phyloP scores from a whole-genome alignment of 2,888 invertebrate genomes.

The Argyresthia goedartella region DNA sequence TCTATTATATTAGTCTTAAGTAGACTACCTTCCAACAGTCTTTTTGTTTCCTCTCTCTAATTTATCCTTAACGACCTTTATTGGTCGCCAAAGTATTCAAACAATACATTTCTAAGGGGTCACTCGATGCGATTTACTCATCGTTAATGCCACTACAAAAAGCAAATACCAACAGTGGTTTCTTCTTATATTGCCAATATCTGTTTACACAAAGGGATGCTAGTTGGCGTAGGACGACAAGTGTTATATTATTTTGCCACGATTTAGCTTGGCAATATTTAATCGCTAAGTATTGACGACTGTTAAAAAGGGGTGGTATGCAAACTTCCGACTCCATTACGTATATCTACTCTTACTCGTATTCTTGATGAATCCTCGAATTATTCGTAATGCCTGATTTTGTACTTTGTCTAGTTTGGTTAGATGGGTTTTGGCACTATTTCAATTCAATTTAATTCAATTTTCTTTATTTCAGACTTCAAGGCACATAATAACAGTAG shows the following conservation, averaged over 20 bases:
- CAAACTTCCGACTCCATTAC: constrained; percentile 15
- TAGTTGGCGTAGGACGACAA: background rate
- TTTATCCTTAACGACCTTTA: background rate
- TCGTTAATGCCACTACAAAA: background rate
- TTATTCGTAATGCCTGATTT: no score
- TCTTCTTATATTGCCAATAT: constrained; percentile 11
- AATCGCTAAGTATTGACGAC: constrained; percentile 11
- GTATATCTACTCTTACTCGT: constrained; percentile 14
- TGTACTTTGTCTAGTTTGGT: no score
- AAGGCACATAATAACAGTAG: no score
- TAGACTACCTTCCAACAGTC: no score
- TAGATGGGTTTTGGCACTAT: no score
- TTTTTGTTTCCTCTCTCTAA: background rate
- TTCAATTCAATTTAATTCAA: no score
- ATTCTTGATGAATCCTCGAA: constrained; percentile 14
- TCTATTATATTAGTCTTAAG: no score
- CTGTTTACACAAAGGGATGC: constrained; percentile 1
- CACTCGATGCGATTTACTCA: background rate
- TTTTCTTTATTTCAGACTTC: no score
- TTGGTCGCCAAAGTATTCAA: background rate
- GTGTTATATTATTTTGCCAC: background rate
- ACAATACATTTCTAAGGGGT: background rate
- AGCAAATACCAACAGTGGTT: constrained; percentile 8
- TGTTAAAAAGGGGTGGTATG: constrained; percentile 11
- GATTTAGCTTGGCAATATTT: constrained; percentile 10